Base-by-base conservation (phyloP, 2,113 vertebrate species). In the Maccullochella peelii region DNA sequence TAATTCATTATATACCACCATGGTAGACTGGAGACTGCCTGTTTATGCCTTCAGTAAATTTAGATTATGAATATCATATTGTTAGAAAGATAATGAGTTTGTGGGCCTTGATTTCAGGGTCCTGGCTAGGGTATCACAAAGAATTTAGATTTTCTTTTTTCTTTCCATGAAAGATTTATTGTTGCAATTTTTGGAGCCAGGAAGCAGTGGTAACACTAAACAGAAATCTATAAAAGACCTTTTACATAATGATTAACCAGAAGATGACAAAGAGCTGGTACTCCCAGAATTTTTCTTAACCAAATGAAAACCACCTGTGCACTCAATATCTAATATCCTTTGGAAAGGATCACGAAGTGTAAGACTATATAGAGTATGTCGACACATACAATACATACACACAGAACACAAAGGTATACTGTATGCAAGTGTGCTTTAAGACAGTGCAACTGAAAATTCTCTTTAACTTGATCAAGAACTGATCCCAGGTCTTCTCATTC, bases 241-340 rank as follows among this genome's bases (percentile, higher is more conserved):
- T 88, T 85, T 74, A 88, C 91, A 84, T 89, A 62, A 89, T 78
- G 80, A 89, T 91, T 92, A 90, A 79, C 68, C 54, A 80, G 55
- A 68, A 77, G 42, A 84, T 78, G 84, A 88, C 77, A 77, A 79
- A 82, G 78, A 62, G 63, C 55, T 82, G 38, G 59, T 74, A 49
- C 67, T 82, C 57, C 36, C 8, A 40, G 70, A 63, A 14, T 80
- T 7, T 73, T 67, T 88, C 67, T 77, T 49, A 83, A 68, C 57
- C 40, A 93, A 94, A 95, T 91, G 73, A 81, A 89, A 95, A 92
- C 88, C 93, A 94, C 82, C 83, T 95, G 94, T 87, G 71, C 84
- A 68, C 73, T 62, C 27, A 49, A 23, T 78, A 80, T 70, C 59
- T 38, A 82, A 86, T 80, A 63, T 79, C 58, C 79, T 74, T 59